Evolutionary conservation across 2,797 vertebrate genomes (phyloP).

Genomic region (Parambassis ranga): DNA sequence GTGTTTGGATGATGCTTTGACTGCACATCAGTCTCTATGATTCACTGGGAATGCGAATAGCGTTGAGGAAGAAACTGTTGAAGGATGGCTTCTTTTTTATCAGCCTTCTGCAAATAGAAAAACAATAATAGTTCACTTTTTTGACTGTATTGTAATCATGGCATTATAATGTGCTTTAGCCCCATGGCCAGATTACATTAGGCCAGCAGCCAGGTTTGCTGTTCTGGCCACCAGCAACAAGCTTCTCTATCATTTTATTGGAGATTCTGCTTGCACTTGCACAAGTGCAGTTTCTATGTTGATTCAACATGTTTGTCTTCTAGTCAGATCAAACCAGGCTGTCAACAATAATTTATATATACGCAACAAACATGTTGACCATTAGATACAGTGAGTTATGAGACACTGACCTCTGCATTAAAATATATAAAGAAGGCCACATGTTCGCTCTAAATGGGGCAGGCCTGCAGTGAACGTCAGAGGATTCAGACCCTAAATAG

Average conservation of each 20-base stretch:
- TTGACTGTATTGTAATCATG: not conserved
- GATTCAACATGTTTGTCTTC: too few relatives aligned
- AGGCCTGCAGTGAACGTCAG: slow-evolving; percentile 5
- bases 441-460: too few relatives aligned
- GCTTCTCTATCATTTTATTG: too few relatives aligned
- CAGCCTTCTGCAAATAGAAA: slow-evolving; percentile 1
- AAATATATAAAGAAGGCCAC: not conserved
- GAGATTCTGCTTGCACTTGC: too few relatives aligned
- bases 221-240: too few relatives aligned
- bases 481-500: not conserved
- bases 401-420: not conserved
- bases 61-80: not conserved
- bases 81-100: not conserved
- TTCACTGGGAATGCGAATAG: not conserved
- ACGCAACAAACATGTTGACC: too few relatives aligned
- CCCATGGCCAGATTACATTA: too few relatives aligned
- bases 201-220: too few relatives aligned
- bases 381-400: not conserved
- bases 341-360: too few relatives aligned
- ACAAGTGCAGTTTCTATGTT: too few relatives aligned
- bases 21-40: slow-evolving; percentile 32
- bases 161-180: not conserved
- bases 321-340: too few relatives aligned
- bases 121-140: not conserved
- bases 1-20: slow-evolving; percentile 8